Base-by-base conservation (phyloP, 2,888 invertebrate species). In the Acanthosepion esculentum region DNA sequence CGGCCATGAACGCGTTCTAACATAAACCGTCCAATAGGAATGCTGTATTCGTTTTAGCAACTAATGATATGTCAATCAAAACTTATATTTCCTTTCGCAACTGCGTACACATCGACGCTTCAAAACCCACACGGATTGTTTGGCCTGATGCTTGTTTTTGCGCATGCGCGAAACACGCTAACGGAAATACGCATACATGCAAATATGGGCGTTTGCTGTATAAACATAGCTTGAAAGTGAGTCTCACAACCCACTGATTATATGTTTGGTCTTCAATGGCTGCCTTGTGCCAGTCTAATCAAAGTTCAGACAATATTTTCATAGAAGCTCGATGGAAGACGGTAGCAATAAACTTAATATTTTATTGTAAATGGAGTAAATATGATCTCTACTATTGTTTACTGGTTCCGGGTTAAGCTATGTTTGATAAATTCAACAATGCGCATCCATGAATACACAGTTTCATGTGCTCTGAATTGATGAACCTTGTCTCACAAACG, bases 11-110 rank as follows among this genome's bases (percentile, higher is more conserved):
- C 78, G 78, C 78, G 78, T 78, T 78, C 78, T 78, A 78, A n/a
- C n/a, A 78, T 78, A 78, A 78, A 78, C n/a, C n/a, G n/a, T 78
- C 78, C 78, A 78, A 78, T 78, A 78, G 78, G 78, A 78, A 78
- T 78, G n/a, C 78, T 78, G 78, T 78, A 78, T 78, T 78, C 78
- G 78, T 78, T 78, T 78, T 78, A 78, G 78, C 78, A 78, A 78
- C 78, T 78, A 78, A 78, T 78, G 78, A 78, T 78, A 78, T 78
- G 78, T 78, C 78, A 78, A 78, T 78, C 78, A 78, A 78, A 78
- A 15, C 78, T 78, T n/a, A 15, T 78, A 78, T 78, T n/a, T 78
- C 78, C 78, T n/a, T 78, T 78, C 78, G n/a, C 78, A n/a, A 33
- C 78, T 78, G 78, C 78, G 78, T 78, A 78, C 78, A 78, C 78